Conservation (phyloP, 2,797 vertebrate species). For the Coluber constrictor region DNA sequence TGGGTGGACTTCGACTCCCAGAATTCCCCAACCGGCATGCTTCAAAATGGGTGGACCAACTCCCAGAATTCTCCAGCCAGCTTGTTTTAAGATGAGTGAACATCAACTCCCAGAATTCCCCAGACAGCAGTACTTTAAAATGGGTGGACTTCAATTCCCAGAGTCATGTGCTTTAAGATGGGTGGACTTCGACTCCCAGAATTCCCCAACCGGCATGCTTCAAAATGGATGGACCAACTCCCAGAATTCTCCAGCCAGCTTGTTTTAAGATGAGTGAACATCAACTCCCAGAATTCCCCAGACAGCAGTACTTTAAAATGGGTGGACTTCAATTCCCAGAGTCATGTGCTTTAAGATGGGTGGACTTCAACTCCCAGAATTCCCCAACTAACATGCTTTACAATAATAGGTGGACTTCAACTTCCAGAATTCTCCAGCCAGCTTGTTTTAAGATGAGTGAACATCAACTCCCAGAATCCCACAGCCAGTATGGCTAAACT, state of each 20-base stretch:
- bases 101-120: not conserved
- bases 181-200: not conserved
- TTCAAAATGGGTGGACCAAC: too few relatives aligned
- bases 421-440: too few relatives aligned
- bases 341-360: too few relatives aligned
- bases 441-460: too few relatives aligned
- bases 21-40: not conserved
- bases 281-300: not conserved
- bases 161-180: too few relatives aligned
- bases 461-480: not conserved
- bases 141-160: too few relatives aligned
- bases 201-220: not conserved
- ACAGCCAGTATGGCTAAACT: not conserved
- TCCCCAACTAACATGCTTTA: not conserved
- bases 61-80: too few relatives aligned
- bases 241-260: too few relatives aligned
- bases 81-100: too few relatives aligned
- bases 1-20: not conserved
- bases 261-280: too few relatives aligned
- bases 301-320: rapidly evolving
- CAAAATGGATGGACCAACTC: not conserved
- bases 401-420: not conserved
- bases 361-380: not conserved
- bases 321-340: too few relatives aligned
- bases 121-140: too few relatives aligned